Evolutionary conservation across 2,888 invertebrate species (phyloP).

Genomic region (Rosalia funebris): DNA sequence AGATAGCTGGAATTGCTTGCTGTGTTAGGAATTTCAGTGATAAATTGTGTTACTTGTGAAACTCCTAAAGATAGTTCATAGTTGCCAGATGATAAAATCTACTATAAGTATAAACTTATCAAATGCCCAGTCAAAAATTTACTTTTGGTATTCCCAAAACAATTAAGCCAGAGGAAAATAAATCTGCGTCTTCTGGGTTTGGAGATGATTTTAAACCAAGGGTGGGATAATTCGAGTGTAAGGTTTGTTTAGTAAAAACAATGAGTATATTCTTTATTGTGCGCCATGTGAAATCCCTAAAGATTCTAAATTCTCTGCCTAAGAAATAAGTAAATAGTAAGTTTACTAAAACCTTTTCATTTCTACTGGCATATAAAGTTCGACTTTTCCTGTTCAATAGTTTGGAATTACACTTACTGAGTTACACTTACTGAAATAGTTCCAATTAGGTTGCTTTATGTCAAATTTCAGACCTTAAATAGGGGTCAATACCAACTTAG

Average conservation of each 20-base stretch:
- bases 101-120: constrained; percentile 35
- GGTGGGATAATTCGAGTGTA: constrained; percentile 75
- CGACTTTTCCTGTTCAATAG: too few relatives aligned
- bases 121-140: constrained; percentile 52
- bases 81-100: constrained; percentile 29
- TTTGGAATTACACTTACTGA: too few relatives aligned
- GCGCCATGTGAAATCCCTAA: constrained; percentile 70
- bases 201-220: constrained; percentile 74
- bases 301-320: constrained; percentile 65
- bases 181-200: constrained; percentile 61
- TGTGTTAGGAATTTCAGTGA: constrained; percentile 63
- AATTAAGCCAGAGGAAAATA: constrained; percentile 31
- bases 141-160: constrained; percentile 51
- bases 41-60: constrained; percentile 69
- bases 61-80: constrained; percentile 61
- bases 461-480: too few relatives aligned
- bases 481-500: too few relatives aligned
- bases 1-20: constrained; percentile 68
- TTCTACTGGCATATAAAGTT: too few relatives aligned
- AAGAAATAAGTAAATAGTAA: too few relatives aligned
- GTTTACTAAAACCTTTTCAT: too few relatives aligned
- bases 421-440: too few relatives aligned
- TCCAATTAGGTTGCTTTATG: too few relatives aligned
- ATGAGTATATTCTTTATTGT: constrained; percentile 66
- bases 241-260: constrained; percentile 73